These are phyloP conservation scores for Prochilodus magdalenae DNA, from an alignment of 2,113 vertebrate genomes.

Conservation along the genomic window DNA sequence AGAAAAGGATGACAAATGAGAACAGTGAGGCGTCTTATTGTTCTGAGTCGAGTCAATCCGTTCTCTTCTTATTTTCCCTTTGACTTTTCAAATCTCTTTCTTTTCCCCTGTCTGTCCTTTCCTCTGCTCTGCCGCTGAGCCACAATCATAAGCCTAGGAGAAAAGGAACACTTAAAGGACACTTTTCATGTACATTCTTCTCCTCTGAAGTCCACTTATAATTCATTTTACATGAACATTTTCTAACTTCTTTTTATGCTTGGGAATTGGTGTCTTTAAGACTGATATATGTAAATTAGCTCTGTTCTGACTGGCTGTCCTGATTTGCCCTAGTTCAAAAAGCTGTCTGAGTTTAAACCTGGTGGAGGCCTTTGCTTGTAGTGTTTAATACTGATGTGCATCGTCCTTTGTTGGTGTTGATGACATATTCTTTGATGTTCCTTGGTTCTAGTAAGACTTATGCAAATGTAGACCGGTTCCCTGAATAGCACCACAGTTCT, in stretches of 20 bases:
- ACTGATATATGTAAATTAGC: no score
- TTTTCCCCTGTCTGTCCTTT: slow-evolving; percentile 12
- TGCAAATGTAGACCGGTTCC: no score
- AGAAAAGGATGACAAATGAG: slow-evolving; percentile 52
- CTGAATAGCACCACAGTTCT: no score
- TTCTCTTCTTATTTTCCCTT: slow-evolving; percentile 10
- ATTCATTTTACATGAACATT: not conserved
- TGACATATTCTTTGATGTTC: no score
- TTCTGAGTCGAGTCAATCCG: slow-evolving; percentile 35
- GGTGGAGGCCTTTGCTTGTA: no score
- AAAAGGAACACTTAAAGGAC: slow-evolving; percentile 54
- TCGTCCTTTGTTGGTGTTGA: no score
- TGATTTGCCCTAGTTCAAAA: no score
- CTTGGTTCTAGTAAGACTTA: no score
- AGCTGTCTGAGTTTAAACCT: no score
- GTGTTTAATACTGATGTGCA: no score
- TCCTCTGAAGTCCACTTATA: slow-evolving; percentile 11
- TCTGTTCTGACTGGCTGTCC: no score
- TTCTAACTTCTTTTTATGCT: slow-evolving; percentile 49
- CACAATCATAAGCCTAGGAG: slow-evolving; percentile 51
- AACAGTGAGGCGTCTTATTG: slow-evolving; percentile 45
- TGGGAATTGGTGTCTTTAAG: no score
- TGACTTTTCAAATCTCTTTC: slow-evolving; percentile 30
- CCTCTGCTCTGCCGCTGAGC: not conserved
- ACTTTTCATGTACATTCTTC: slow-evolving; percentile 42